Base-by-base conservation (phyloP, 2,113 vertebrate species). In the Recurvirostra avosetta region DNA sequence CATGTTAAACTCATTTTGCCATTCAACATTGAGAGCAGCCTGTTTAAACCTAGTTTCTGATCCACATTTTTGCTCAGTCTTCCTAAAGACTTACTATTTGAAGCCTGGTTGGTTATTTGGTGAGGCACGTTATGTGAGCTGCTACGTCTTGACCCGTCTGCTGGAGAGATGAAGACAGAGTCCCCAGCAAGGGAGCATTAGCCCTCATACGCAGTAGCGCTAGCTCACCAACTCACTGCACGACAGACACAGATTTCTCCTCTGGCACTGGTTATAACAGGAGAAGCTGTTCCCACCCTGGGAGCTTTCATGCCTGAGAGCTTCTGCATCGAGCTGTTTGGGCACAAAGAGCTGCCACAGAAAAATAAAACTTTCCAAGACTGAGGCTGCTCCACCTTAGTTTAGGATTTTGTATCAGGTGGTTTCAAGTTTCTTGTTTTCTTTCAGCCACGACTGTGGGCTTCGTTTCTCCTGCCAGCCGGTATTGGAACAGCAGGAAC, bases 181-280 rank as follows among this genome's bases (percentile, higher is more conserved):
- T 1, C 12, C 21, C 40, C 4, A 11, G 11, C 29, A n/a, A 34
- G 29, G 20, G 3, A 55, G 19, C 1, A 13, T 6, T 4, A 5
- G 12, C 23, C 4, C 26, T 1, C 0, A 15, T 0, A 6, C 26
- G 11, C 0, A 1, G 20, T 0, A 36, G 18, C 4, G 0, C 55
- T 3, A 9, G 11, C 52, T 22, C 53, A 47, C 30, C 5, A 3
- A 3, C 67, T 18, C 36, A 10, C 19, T 8, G 43, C 32, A 9
- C n/a, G 13, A 16, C 30, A 12, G 32, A 29, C 36, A 20, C 5
- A 7, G 22, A 4, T 8, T 19, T 11, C 50, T 71, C 18, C 36
- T 20, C 56, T 23, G 52, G 15, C 29, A 10, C 40, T 3, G 7
- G 9, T 13, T 52, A 3, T 0, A 25, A 16, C 43, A 5, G 15